A percentile compares a stretch with the other conserved stretches of the same genome.
phyloP scores from a whole-genome alignment of 1,140 invertebrate species.

The Anastrepha ludens region DNA sequence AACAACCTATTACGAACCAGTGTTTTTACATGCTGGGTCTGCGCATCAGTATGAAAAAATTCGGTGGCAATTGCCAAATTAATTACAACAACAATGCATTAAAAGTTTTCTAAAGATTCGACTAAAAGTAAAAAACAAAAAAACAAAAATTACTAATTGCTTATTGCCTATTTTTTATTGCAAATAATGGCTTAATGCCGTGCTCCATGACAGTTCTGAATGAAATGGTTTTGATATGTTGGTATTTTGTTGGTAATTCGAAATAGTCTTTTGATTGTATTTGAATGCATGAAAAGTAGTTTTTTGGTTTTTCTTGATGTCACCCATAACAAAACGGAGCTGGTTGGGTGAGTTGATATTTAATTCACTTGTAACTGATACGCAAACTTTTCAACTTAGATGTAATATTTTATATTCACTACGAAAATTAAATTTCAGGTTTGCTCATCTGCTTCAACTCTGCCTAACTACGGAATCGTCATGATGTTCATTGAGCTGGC shows the following conservation, averaged over 20 bases:
- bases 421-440: too few relatives aligned
- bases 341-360: too few relatives aligned
- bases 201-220: too few relatives aligned
- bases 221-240: too few relatives aligned
- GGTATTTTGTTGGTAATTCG: neutral
- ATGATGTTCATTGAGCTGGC: too few relatives aligned
- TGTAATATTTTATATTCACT: too few relatives aligned
- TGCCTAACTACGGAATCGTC: too few relatives aligned
- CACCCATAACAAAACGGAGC: too few relatives aligned
- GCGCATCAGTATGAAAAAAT: neutral
- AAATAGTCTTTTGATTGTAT: neutral
- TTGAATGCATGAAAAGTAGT: neutral
- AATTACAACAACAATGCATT: slow-evolving; percentile 21
- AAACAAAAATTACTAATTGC: neutral
- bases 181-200: slow-evolving; percentile 6
- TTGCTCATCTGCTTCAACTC: too few relatives aligned
- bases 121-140: neutral
- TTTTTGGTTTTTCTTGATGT: neutral
- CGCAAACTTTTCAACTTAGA: too few relatives aligned
- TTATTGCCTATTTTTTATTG: slow-evolving; percentile 10
- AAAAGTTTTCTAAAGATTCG: neutral
- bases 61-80: slow-evolving; percentile 10
- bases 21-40: neutral
- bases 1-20: too few relatives aligned
- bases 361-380: too few relatives aligned